Evolutionary conservation across 2,797 vertebrate genomes (phyloP).

Genomic region (Propithecus perrieri): DNA sequence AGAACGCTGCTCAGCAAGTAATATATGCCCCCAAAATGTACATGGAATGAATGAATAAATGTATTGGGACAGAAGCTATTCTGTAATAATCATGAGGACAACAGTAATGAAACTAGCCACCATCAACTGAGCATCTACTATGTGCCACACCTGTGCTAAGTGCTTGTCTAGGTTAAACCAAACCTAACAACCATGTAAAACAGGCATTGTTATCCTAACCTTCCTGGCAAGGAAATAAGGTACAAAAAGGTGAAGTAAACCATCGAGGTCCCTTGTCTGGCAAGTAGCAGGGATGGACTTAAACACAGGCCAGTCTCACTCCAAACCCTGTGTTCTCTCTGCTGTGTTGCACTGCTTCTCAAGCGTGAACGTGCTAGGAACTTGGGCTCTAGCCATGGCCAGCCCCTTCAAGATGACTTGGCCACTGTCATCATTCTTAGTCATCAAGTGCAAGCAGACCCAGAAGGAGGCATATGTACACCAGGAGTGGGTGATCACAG

Average conservation of each 20-base stretch:
- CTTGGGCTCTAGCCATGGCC: not conserved
- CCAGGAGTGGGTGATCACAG: not conserved
- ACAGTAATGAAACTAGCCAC: not conserved
- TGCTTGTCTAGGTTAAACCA: not conserved
- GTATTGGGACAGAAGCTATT: not conserved
- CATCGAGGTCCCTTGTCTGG: not conserved
- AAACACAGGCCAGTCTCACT: not conserved
- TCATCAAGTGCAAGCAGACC: not conserved
- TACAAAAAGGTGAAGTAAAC: not conserved
- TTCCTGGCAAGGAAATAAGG: not conserved
- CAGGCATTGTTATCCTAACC: not conserved
- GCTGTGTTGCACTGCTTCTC: not conserved
- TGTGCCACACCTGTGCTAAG: not conserved
- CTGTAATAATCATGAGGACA: not conserved
- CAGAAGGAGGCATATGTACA: not conserved
- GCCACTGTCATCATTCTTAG: not conserved
- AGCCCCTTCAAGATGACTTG: not conserved
- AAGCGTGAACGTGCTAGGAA: not conserved
- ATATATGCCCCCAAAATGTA: not conserved
- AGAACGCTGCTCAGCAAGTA: not conserved
- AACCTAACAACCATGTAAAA: not conserved
- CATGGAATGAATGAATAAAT: not conserved
- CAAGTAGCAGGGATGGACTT: not conserved
- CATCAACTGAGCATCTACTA: not conserved
- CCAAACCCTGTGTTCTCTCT: not conserved